A percentile compares a stretch with the other conserved stretches of the same genome.
phyloP scores from a whole-genome alignment of 2,113 vertebrate species.

The Indicator indicator region DNA sequence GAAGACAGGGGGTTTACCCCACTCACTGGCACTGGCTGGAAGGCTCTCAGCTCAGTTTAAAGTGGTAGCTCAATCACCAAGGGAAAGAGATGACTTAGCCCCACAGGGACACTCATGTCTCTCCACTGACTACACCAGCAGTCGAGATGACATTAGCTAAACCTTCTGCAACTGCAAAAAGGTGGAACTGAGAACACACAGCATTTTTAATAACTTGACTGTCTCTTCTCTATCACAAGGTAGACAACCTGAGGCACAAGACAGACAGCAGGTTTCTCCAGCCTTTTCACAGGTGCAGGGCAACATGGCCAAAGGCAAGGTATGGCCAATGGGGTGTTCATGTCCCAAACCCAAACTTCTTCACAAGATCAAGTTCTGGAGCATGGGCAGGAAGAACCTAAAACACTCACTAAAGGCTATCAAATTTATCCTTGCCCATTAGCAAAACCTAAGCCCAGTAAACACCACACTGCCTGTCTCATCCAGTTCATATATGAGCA shows the following conservation, averaged over 20 bases:
- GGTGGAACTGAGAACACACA: not conserved
- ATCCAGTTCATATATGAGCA: not conserved
- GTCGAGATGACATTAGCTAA: not conserved
- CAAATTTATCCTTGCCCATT: not conserved
- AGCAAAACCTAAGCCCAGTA: not conserved
- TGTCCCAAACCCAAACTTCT: not conserved
- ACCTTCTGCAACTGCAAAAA: not conserved
- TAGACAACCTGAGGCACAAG: not conserved
- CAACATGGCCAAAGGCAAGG: fast-evolving
- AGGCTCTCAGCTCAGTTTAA: not conserved
- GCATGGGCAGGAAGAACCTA: not conserved
- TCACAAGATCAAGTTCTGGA: not conserved
- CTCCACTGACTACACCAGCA: not conserved
- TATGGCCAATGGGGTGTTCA: fast-evolving
- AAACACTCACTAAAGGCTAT: not conserved
- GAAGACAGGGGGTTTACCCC: not conserved
- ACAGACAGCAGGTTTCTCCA: not conserved
- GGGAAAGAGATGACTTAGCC: not conserved
- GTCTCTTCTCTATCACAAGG: not conserved
- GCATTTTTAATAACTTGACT: not conserved
- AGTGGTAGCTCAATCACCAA: fast-evolving
- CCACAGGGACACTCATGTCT: not conserved
- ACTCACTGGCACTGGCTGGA: fast-evolving
- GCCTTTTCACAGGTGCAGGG: not conserved
- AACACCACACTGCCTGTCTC: not conserved